A percentile compares a stretch with the other conserved stretches of the same genome.
phyloP scores from a whole-genome alignment of 2,113 vertebrate species.

The Anhinga anhinga region DNA sequence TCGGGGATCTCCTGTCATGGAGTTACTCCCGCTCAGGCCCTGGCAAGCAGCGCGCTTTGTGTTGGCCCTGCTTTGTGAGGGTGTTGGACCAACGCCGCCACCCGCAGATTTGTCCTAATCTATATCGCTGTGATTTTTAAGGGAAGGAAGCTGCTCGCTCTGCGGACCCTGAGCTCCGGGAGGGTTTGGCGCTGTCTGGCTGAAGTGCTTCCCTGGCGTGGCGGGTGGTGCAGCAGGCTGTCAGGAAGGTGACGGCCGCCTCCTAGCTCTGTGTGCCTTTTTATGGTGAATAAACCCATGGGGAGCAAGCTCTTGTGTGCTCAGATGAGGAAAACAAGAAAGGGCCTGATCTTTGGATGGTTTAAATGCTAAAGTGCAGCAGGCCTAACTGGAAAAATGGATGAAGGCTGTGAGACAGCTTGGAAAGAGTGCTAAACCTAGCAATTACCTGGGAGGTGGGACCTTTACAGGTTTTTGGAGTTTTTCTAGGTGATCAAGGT shows the following conservation, averaged over 20 bases:
- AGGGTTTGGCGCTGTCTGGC: background rate
- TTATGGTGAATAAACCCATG: background rate
- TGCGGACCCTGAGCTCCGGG: background rate
- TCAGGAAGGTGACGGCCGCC: background rate
- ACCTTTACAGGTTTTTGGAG: background rate
- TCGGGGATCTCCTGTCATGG: background rate
- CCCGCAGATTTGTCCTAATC: background rate
- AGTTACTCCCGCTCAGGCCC: background rate
- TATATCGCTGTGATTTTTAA: background rate
- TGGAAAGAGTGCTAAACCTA: background rate
- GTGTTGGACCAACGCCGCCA: fast-evolving
- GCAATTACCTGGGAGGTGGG: background rate
- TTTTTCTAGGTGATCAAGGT: background rate
- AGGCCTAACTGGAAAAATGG: background rate
- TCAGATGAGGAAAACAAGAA: background rate
- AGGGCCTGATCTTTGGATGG: background rate
- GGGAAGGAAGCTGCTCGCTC: background rate
- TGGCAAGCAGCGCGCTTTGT: fast-evolving
- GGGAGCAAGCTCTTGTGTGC: background rate
- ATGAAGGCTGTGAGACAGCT: background rate
- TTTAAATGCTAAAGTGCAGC: background rate
- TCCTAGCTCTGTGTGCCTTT: background rate
- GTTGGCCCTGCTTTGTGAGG: background rate
- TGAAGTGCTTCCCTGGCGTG: background rate
- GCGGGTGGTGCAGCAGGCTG: background rate